Evolutionary conservation across 2,797 vertebrate genomes (phyloP).

Genomic region (Lagodon rhomboides): DNA sequence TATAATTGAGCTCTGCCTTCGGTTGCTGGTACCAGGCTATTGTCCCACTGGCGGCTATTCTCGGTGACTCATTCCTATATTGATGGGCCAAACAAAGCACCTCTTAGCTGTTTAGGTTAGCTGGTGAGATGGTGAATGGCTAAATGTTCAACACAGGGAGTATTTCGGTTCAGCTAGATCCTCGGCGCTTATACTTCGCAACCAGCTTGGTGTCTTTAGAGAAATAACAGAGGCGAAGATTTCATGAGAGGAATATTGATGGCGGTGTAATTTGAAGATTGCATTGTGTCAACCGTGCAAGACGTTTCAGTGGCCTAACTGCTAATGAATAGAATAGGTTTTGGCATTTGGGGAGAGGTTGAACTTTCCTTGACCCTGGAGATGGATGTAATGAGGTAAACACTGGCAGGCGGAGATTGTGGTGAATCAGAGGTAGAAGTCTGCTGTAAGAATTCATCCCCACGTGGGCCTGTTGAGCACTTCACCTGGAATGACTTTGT

Average conservation of each 20-base stretch:
- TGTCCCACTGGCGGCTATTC: conserved; percentile 57
- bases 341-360: conserved; percentile 17
- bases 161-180: conserved; percentile 36
- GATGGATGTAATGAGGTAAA: conserved; percentile 35
- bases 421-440: conserved; percentile 15
- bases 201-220: not conserved
- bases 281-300: not conserved
- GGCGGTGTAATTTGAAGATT: conserved; percentile 7
- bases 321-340: conserved; percentile 38
- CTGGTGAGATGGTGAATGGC: conserved; percentile 25
- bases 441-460: not conserved
- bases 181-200: conserved; percentile 17
- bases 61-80: conserved; percentile 45
- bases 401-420: conserved; percentile 3
- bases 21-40: conserved; percentile 42
- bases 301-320: conserved; percentile 6
- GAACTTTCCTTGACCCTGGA: conserved; percentile 38
- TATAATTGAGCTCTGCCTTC: conserved; percentile 64
- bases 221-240: conserved; percentile 19
- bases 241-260: conserved; percentile 30
- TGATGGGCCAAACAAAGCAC: conserved; percentile 58
- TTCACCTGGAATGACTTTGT: not conserved
- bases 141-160: conserved; percentile 23
- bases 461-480: not conserved
- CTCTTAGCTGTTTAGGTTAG: conserved; percentile 25